These are phyloP conservation scores for Acanthis flammea DNA, from an alignment of 2,797 vertebrate genomes.

Conservation along the genomic window DNA sequence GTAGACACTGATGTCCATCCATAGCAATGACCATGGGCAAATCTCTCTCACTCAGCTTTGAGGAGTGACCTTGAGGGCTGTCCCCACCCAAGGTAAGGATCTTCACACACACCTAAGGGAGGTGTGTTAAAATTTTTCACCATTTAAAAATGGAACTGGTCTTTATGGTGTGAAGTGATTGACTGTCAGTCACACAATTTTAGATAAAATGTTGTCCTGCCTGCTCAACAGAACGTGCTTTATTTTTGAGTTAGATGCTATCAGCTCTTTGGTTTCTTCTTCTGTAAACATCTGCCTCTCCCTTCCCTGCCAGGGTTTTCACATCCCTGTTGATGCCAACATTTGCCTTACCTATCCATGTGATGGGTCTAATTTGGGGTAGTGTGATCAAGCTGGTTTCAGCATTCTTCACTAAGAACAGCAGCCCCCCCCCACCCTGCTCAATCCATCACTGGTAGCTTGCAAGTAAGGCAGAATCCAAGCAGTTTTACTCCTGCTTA, in stretches of 20 bases:
- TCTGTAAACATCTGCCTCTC: not conserved
- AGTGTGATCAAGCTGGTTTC: not conserved
- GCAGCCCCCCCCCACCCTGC: fast-evolving
- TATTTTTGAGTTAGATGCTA: not conserved
- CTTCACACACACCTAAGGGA: not conserved
- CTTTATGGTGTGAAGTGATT: not conserved
- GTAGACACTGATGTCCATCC: not conserved
- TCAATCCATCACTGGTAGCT: not conserved
- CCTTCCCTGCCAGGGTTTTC: not conserved
- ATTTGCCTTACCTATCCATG: not conserved
- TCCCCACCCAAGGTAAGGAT: not conserved
- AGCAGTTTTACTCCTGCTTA: not conserved
- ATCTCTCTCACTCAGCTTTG: not conserved
- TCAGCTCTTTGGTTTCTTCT: not conserved
- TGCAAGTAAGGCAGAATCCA: not conserved
- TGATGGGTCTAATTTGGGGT: not conserved
- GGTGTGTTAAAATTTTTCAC: not conserved
- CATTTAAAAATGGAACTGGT: not conserved
- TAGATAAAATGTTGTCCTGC: not conserved
- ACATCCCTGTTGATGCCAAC: not conserved
- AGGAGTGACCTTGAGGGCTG: not conserved
- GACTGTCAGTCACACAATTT: not conserved
- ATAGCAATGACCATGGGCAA: not conserved
- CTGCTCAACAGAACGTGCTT: not conserved
- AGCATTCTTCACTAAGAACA: not conserved